A percentile compares a stretch with the other conserved stretches of the same genome.
Conservation (phyloP, 1,140 invertebrate genomes). For the Fopius arisanus region DNA sequence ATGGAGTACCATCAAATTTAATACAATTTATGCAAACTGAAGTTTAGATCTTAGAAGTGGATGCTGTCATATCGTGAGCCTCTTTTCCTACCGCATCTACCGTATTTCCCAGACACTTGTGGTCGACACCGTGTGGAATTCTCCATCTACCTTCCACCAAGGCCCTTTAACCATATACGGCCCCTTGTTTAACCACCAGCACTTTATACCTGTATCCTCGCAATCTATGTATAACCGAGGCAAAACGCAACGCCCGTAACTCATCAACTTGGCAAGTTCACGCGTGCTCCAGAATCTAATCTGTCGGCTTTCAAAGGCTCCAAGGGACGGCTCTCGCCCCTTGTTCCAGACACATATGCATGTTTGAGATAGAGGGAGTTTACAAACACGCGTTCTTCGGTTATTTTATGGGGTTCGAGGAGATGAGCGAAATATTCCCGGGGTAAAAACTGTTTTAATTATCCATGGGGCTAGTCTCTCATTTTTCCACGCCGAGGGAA, state of each 20-base stretch:
- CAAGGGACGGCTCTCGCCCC: background rate
- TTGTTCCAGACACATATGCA: background rate
- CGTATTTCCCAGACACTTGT: background rate
- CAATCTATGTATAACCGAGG: constrained; percentile 6
- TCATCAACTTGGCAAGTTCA: constrained; percentile 14
- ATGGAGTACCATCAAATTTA: background rate
- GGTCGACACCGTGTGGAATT: background rate
- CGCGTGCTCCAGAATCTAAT: constrained; percentile 11
- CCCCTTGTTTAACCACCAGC: background rate
- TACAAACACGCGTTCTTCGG: background rate
- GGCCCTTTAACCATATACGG: background rate
- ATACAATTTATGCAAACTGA: background rate
- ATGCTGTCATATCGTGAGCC: background rate
- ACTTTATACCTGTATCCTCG: background rate
- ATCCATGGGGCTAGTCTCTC: no score
- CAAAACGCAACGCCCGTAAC: constrained; percentile 8
- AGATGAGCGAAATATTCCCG: no score
- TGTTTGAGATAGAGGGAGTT: background rate
- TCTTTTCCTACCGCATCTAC: background rate
- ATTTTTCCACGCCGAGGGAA: no score
- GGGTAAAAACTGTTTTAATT: no score
- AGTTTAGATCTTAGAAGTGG: background rate
- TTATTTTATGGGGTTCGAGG: background rate
- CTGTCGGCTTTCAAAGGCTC: constrained; percentile 8
- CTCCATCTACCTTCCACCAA: background rate